A percentile compares a stretch with the other conserved stretches of the same genome.
Evolutionary conservation across 2,888 invertebrate genomes (phyloP).

Genomic region (Achlya flavicornis): DNA sequence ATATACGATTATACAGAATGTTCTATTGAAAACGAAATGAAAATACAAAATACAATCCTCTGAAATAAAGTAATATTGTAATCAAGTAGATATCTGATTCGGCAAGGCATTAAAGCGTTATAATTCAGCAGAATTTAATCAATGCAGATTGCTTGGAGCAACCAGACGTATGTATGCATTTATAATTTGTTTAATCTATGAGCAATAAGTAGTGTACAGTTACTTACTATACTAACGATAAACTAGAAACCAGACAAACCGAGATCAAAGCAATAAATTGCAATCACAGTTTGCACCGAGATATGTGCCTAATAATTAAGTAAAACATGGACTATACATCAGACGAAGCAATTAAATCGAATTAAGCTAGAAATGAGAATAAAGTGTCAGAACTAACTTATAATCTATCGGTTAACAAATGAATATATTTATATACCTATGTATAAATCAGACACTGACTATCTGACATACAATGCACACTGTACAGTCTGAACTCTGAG

Average conservation of each 20-base stretch:
- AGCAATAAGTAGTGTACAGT: constrained; percentile 15
- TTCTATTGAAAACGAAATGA: too few species aligned
- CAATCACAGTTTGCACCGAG: constrained; percentile 46
- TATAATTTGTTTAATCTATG: constrained; percentile 3
- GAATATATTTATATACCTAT: too few species aligned
- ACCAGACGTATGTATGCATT: background rate
- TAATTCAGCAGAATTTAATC: background rate
- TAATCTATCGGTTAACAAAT: too few species aligned
- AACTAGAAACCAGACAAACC: constrained; percentile 30
- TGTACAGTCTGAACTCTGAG: too few species aligned
- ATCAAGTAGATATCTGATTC: too few species aligned
- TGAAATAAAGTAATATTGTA: too few species aligned
- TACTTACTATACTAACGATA: constrained; percentile 15
- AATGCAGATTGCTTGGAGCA: background rate
- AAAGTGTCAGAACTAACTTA: background rate
- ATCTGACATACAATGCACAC: background rate
- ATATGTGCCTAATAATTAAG: constrained; percentile 37
- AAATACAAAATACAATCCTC: too few species aligned
- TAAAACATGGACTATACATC: constrained; percentile 29
- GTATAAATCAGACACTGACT: too few species aligned
- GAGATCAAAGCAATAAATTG: constrained; percentile 49
- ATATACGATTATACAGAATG: too few species aligned
- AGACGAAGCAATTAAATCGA: constrained; percentile 20
- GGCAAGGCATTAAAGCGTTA: background rate
- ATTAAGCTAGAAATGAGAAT: background rate